A percentile compares a stretch with the other conserved stretches of the same genome.
phyloP scores from a whole-genome alignment of 2,888 invertebrate species.

The Apamea crenata region DNA sequence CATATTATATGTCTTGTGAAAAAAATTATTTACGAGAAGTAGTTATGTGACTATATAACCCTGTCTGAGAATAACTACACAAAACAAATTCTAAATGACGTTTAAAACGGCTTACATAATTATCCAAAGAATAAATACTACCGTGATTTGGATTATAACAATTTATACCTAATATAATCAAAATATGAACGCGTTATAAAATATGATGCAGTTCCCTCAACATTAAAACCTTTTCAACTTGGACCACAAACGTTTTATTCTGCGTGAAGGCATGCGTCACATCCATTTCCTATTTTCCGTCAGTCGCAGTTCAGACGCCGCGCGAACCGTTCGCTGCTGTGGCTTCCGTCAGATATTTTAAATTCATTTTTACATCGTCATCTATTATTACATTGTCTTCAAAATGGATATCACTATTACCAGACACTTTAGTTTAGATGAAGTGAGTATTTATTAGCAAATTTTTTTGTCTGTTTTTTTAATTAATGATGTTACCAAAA shows the following conservation, averaged over 20 bases:
- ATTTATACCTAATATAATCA: background rate
- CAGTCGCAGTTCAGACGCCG: conserved; percentile 76
- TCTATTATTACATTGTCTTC: conserved; percentile 21
- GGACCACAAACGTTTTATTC: conserved; percentile 69
- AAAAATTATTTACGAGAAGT: background rate
- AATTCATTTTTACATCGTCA: conserved; percentile 21
- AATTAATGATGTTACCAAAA: background rate
- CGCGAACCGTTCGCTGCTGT: conserved; percentile 56
- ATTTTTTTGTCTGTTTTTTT: background rate
- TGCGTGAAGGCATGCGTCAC: conserved; percentile 66
- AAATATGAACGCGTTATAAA: background rate
- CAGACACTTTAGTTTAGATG: conserved; percentile 88
- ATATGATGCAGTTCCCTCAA: background rate
- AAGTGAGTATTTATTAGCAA: conserved; percentile 78
- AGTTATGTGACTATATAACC: background rate
- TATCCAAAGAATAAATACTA: background rate
- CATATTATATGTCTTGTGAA: background rate
- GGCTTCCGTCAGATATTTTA: background rate
- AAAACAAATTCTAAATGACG: background rate
- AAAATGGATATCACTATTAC: conserved; percentile 88
- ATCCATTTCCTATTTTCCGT: conserved; percentile 74
- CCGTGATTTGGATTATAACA: background rate
- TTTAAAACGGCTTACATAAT: background rate
- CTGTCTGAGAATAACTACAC: background rate
- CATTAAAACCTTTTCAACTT: conserved; percentile 63